Base-by-base conservation (phyloP, 2,113 vertebrate genomes). In the Baryphthengus martii region DNA sequence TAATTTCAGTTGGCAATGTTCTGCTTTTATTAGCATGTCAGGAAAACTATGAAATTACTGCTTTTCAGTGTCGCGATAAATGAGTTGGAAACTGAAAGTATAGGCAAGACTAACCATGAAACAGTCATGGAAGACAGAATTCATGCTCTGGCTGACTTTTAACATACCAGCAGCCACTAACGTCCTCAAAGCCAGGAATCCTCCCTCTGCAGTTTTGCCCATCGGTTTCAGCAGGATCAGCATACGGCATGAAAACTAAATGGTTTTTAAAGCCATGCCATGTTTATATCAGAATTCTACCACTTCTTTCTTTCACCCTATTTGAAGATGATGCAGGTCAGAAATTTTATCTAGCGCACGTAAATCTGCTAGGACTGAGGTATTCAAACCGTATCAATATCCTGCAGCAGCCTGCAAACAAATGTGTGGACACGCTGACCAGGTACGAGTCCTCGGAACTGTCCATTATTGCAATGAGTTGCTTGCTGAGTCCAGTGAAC, bases 381-480 rank as follows among this genome's bases (percentile, higher is more conserved):
- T 70, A 74, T 14, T 68, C 28, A 74, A 95, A 75, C 44, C 61
- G 78, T 67, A 66, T 0, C 39, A 75, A 74, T 28, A 85, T 6
- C 72, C 16, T 75, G 76, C 68, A 89, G 90, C 47, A 75, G 52
- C 11, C 70, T 90, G 83, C 80, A 95, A 96, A 94, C 28, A 92
- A 87, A 96, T 4, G 58, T 70, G 70, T 78, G 93, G 95, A 82
- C 80, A 87, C 96, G 96, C 93, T 95, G 92, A 96, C 93, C 96
- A 96, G 93, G 88, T 87, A 74, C 1, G 53, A 89, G 76, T 93
- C 95, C 90, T 95, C 92, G 92, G 95, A 89, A 95, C 70, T 94
- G 73, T 96, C 95, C 96, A 94, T 96, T 82, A 95, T 8, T 93
- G 95, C 76, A 96, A 75, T 12, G 70, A 93, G 86, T 87, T 90